Percentiles rank a stretch among this genome's conserved stretches.
phyloP scores from a whole-genome alignment of 2,113 vertebrate genomes.

The Nerophis lumbriciformis region DNA sequence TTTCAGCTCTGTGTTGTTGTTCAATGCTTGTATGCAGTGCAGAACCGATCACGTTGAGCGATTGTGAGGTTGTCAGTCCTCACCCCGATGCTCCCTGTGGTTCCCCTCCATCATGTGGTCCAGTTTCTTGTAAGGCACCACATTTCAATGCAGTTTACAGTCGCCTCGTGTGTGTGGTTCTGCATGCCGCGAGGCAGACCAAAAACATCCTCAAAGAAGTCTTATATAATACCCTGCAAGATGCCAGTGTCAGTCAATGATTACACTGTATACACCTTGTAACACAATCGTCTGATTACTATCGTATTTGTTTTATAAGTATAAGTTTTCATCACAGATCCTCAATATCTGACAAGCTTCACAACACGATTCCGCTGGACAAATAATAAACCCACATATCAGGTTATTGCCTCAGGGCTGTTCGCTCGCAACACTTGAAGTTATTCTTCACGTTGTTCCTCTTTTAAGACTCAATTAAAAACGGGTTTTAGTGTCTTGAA shows the following conservation, averaged over 20 bases:
- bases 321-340: background rate
- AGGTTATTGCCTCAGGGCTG: background rate
- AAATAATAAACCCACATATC: slow-evolving; percentile 3
- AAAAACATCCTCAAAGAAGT: too few relatives aligned
- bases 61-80: slow-evolving; percentile 16
- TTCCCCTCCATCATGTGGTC: slow-evolving; percentile 38
- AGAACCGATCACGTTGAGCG: background rate
- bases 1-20: too few relatives aligned
- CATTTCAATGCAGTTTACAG: slow-evolving; percentile 49
- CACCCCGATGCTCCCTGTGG: slow-evolving; percentile 31
- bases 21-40: background rate
- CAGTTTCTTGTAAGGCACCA: slow-evolving; percentile 49
- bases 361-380: background rate
- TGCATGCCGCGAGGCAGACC: background rate
- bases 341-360: background rate
- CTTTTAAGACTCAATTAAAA: background rate
- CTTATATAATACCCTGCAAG: too few relatives aligned
- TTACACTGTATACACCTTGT: background rate
- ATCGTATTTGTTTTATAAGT: slow-evolving; percentile 7
- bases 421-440: background rate
- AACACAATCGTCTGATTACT: background rate
- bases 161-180: background rate
- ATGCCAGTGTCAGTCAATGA: too few relatives aligned
- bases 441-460: background rate
- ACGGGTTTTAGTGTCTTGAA: background rate